phyloP scores from a whole-genome alignment of 1,140 invertebrate species.

The Ridgeia piscesae region DNA sequence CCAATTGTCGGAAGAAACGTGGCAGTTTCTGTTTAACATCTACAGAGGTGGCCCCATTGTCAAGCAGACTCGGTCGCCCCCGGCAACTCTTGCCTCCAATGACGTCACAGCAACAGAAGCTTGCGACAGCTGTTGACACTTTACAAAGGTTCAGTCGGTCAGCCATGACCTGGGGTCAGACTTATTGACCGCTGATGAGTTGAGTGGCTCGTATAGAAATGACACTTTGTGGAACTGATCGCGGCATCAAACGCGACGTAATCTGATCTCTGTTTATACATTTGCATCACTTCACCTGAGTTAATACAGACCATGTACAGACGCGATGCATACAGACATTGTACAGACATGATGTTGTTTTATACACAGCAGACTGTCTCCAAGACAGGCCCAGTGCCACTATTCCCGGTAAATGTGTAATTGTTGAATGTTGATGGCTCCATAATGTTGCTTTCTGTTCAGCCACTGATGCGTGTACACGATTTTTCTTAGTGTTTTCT shows the following conservation, averaged over 20 bases:
- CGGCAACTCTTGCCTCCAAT: not conserved
- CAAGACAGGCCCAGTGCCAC: too few relatives aligned
- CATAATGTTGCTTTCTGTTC: not conserved
- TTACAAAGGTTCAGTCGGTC: not conserved
- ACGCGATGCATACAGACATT: not conserved
- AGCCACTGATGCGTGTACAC: not conserved
- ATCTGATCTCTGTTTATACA: not conserved
- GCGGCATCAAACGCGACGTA: not conserved
- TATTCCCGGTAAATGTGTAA: not conserved
- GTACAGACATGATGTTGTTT: not conserved
- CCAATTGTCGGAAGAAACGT: slow-evolving; percentile 79
- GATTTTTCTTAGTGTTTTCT: not conserved
- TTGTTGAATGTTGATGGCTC: not conserved
- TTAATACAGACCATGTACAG: not conserved
- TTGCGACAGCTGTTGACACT: not conserved
- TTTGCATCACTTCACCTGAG: not conserved
- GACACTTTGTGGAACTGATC: not conserved
- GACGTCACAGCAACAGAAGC: not conserved
- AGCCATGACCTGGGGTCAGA: not conserved
- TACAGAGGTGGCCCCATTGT: slow-evolving; percentile 88
- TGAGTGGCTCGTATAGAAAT: not conserved
- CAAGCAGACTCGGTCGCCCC: slow-evolving; percentile 53
- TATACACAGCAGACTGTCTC: not conserved
- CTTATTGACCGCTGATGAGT: not conserved
- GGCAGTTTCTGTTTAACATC: slow-evolving; percentile 79